Evolutionary conservation across 2,113 vertebrate species (phyloP).

Genomic region (Verasper variegatus): DNA sequence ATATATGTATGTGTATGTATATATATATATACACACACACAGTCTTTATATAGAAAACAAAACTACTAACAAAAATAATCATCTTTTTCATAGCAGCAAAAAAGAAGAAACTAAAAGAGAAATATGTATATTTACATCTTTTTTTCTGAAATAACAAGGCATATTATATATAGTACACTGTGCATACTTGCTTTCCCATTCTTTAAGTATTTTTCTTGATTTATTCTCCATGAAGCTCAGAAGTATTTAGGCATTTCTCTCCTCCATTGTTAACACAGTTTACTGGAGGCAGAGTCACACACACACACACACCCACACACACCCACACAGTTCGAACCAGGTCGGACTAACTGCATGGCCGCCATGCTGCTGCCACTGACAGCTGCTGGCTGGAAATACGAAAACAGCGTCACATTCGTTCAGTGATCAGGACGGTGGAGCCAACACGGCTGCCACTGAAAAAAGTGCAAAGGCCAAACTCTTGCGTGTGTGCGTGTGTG

Average conservation of each 20-base stretch:
- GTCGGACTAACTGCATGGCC: slow-evolving; percentile 36
- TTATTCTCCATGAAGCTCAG: slow-evolving; percentile 66
- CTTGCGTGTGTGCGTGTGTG: slow-evolving; percentile 16
- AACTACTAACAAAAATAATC: slow-evolving; percentile 84
- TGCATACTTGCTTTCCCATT: slow-evolving; percentile 72
- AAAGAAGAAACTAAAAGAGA: slow-evolving; percentile 77
- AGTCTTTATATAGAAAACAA: slow-evolving; percentile 82
- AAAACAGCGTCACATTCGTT: slow-evolving; percentile 57
- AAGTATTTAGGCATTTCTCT: slow-evolving; percentile 62
- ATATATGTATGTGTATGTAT: slow-evolving; percentile 57
- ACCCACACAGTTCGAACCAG: slow-evolving; percentile 10
- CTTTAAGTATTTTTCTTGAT: slow-evolving; percentile 72
- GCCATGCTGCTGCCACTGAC: neutral
- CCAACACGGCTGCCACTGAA: slow-evolving; percentile 56
- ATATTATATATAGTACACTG: slow-evolving; percentile 76
- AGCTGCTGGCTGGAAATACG: slow-evolving; percentile 28
- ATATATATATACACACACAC: slow-evolving; percentile 38
- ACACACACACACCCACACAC: neutral
- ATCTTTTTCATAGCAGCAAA: slow-evolving; percentile 85
- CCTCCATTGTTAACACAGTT: slow-evolving; percentile 38
- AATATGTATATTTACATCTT: slow-evolving; percentile 78
- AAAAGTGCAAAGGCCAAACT: slow-evolving; percentile 62
- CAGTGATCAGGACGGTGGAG: slow-evolving; percentile 42
- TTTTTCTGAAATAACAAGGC: slow-evolving; percentile 76
- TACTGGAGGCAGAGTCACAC: slow-evolving; percentile 44